phyloP scores from a whole-genome alignment of 2,888 invertebrate species.

The Brachynemurus nebulosus region DNA sequence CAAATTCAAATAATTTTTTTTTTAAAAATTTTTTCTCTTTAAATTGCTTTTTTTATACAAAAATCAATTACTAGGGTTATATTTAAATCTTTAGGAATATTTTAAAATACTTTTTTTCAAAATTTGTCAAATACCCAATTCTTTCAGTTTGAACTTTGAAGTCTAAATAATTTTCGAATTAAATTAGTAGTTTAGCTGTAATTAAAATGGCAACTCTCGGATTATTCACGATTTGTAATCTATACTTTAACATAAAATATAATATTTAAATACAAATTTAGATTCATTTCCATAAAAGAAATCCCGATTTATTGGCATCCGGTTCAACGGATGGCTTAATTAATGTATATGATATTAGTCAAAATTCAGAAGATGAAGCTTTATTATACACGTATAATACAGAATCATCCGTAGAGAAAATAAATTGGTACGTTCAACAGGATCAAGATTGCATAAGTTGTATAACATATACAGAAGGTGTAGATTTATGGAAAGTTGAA shows the following conservation, averaged over 20 bases:
- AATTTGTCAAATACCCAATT: too few species aligned
- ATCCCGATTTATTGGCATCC: constrained; percentile 51
- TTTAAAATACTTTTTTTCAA: too few species aligned
- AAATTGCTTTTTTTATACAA: too few species aligned
- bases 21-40: too few species aligned
- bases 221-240: not conserved
- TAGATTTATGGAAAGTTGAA: constrained; percentile 52
- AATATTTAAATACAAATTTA: constrained; percentile 23
- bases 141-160: too few species aligned
- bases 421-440: constrained; percentile 38
- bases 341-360: constrained; percentile 66
- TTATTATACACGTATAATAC: constrained; percentile 62
- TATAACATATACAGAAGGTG: constrained; percentile 54
- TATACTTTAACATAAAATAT: not conserved
- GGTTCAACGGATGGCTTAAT: constrained; percentile 76
- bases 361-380: constrained; percentile 66
- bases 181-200: too few species aligned
- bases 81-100: too few species aligned
- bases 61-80: too few species aligned
- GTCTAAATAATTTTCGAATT: too few species aligned
- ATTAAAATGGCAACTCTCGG: too few species aligned
- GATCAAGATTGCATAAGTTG: constrained; percentile 42
- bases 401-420: constrained; percentile 56
- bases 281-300: constrained; percentile 56
- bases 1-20: too few species aligned